A percentile compares a stretch with the other conserved stretches of the same genome.
Conservation (phyloP, 2,888 invertebrate genomes). For the Tiliacea aurago region DNA sequence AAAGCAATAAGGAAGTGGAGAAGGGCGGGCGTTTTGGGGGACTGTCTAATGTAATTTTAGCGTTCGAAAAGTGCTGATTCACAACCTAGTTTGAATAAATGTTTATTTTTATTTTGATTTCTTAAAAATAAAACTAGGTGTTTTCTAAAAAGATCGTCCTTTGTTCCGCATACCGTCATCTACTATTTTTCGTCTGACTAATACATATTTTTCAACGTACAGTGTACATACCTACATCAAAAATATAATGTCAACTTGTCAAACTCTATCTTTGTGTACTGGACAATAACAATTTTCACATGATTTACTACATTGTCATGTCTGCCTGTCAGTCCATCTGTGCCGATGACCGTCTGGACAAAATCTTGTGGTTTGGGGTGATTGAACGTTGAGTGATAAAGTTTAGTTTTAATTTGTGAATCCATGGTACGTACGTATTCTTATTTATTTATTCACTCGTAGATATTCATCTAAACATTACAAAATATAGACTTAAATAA, state of each 20-base stretch:
- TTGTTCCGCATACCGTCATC: background rate
- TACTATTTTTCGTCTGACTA: background rate
- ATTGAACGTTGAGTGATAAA: slow-evolving; percentile 5
- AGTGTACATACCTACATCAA: background rate
- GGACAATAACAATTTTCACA: slow-evolving; percentile 21
- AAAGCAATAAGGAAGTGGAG: too few relatives aligned
- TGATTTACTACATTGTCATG: slow-evolving; percentile 30
- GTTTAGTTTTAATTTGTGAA: background rate
- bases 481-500: background rate
- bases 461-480: background rate
- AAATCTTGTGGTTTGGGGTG: slow-evolving; percentile 7
- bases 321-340: background rate
- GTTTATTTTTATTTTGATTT: too few relatives aligned
- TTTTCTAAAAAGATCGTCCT: background rate
- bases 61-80: too few relatives aligned
- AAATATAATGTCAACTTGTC: slow-evolving; percentile 24
- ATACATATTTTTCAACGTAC: background rate
- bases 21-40: too few relatives aligned
- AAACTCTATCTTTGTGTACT: slow-evolving; percentile 14
- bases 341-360: slow-evolving; percentile 20
- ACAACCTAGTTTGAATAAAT: too few relatives aligned
- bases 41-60: too few relatives aligned
- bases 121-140: background rate
- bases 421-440: background rate
- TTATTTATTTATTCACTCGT: background rate